phyloP scores from a whole-genome alignment of 2,888 invertebrate species.

The Lochmaea capreae region DNA sequence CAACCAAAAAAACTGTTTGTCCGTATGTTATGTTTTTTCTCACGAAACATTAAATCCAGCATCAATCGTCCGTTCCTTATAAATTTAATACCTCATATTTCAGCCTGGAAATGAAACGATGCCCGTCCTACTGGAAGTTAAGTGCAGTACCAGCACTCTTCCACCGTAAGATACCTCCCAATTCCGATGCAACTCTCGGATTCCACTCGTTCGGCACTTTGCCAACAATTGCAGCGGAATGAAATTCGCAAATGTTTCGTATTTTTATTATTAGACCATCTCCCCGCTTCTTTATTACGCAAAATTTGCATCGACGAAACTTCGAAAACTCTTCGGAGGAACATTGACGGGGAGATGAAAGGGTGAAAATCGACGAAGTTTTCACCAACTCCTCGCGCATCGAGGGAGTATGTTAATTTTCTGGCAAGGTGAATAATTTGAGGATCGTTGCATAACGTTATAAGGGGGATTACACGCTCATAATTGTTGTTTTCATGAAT shows the following conservation, averaged over 20 bases:
- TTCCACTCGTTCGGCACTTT: conserved; percentile 46
- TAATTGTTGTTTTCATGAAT: conserved; percentile 33
- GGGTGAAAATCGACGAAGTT: conserved; percentile 42
- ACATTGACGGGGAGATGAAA: conserved; percentile 43
- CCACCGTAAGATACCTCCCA: conserved; percentile 20
- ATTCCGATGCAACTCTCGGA: conserved; percentile 45
- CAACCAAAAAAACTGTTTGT: no score
- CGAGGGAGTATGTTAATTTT: conserved; percentile 39
- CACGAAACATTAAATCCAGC: neutral
- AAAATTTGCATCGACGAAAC: conserved; percentile 56
- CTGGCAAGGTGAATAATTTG: conserved; percentile 33
- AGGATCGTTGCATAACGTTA: conserved; percentile 28
- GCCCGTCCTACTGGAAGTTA: neutral
- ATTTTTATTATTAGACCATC: conserved; percentile 57
- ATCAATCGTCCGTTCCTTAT: neutral
- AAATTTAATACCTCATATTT: conserved; percentile 5
- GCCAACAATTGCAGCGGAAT: conserved; percentile 51
- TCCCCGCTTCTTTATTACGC: conserved; percentile 57
- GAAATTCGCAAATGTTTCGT: conserved; percentile 52
- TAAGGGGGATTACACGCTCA: conserved; percentile 14
- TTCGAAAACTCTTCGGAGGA: conserved; percentile 46
- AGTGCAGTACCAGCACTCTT: conserved; percentile 9
- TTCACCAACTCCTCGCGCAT: conserved; percentile 26
- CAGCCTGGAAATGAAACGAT: neutral
- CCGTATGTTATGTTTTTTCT: no score